Percentiles rank a stretch among this genome's conserved stretches.
These are phyloP conservation scores for Brachynemurus nebulosus DNA, from an alignment of 2,888 invertebrate genomes.

Conservation along the genomic window DNA sequence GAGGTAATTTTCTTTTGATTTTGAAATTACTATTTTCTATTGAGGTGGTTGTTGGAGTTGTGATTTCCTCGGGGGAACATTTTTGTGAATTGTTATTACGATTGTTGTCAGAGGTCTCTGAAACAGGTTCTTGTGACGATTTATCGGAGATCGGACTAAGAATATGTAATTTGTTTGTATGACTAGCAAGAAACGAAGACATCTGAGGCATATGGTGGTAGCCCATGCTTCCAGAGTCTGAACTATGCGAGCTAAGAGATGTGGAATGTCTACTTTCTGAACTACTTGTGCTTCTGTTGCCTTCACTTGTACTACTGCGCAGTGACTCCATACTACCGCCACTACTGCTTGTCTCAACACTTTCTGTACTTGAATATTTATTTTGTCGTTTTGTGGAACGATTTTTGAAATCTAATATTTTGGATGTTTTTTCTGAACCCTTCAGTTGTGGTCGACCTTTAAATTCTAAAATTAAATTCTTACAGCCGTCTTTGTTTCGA, in stretches of 20 bases:
- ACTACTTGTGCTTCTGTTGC: conserved; percentile 72
- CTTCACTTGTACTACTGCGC: conserved; percentile 76
- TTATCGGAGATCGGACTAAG: conserved; percentile 82
- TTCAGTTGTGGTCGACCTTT: conserved; percentile 52
- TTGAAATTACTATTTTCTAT: conserved; percentile 32
- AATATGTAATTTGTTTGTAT: conserved; percentile 70
- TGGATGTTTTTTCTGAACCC: conserved; percentile 39
- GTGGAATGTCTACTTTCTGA: conserved; percentile 73
- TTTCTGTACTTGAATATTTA: conserved; percentile 68
- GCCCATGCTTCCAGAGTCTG: conserved; percentile 57
- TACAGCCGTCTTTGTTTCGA: conserved; percentile 39
- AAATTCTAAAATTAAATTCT: conserved; percentile 50
- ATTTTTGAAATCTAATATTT: conserved; percentile 48
- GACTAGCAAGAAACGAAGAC: conserved; percentile 47
- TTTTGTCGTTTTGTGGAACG: conserved; percentile 43
- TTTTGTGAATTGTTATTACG: conserved; percentile 66
- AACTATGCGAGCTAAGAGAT: conserved; percentile 74
- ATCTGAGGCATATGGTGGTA: conserved; percentile 43
- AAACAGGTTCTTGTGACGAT: conserved; percentile 74
- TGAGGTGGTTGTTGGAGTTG: conserved; percentile 29
- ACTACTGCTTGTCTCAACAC: conserved; percentile 77
- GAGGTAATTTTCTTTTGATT: conserved; percentile 51
- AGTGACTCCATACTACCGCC: conserved; percentile 80
- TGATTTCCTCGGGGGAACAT: conserved; percentile 53
- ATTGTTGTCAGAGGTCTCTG: conserved; percentile 70